Evolutionary conservation across 2,888 invertebrate species (phyloP), one percentile per base, ranked within the genome.

Genomic region (Nesidiocoris tenuis): DNA sequence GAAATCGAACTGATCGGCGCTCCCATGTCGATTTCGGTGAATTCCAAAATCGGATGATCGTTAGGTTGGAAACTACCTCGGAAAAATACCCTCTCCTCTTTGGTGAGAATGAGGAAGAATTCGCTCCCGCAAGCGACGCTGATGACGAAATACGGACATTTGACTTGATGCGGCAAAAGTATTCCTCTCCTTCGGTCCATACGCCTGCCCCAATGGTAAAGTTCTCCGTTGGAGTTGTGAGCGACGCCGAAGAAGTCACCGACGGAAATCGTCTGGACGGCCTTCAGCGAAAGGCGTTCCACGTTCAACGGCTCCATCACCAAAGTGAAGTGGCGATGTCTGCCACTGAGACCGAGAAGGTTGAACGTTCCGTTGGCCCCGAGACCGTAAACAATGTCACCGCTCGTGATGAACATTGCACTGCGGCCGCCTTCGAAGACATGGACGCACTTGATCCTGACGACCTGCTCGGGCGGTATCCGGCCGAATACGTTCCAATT

Each of bases 131-230:
- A 72, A 5, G 61, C 61, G 19, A 72, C 23, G 61, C 25, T 21
- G 7, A n/a, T 21, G 16, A 72, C 72, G 72, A 72, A 72, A 54
- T 72, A 54, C 21, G 72, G 63, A 21, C 61, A 72, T 39, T 72
- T 72, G 16, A 72, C 72, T 21, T 61, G 72, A 18, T 72, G 72
- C 19, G 72, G 72, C 7, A 61, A 61, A 18, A 72, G 21, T 1
- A 72, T 72, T 0, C 72, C 72, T 25, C 72, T 23, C 21, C 72
- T n/a, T 22, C 39, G 61, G 55, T 72, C 72, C 72, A 72, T 72
- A 3, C 72, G 72, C n/a, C 72, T 72, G 61, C 72, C 72, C 72
- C 72, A 72, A 21, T 72, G 72, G 54, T 61, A 72, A 17, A 72
- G 63, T 21, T 72, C 72, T 1, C 72, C 72, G 19, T 61, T 61